Evolutionary conservation across 2,797 vertebrate species (phyloP).

Genomic region (Sebastes jordani): DNA sequence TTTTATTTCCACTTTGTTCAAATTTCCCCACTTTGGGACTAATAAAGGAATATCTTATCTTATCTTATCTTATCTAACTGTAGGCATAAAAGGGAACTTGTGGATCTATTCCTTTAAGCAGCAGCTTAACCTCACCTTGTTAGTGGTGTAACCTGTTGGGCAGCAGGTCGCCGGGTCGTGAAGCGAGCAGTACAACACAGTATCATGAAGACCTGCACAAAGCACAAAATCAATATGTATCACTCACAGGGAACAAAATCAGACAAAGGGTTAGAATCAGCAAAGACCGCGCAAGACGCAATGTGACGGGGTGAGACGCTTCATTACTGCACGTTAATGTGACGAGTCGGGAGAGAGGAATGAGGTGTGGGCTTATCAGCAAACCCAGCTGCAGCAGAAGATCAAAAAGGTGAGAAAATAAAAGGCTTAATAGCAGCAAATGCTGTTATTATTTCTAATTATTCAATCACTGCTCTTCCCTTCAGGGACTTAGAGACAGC

Average conservation of each 20-base stretch:
- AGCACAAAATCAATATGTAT: background rate
- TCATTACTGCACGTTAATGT: constrained; percentile 34
- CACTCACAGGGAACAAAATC: constrained; percentile 1
- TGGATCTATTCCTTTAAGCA: background rate
- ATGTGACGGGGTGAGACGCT: background rate
- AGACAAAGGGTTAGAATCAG: background rate
- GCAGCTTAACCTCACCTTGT: constrained; percentile 86
- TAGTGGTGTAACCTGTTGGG: constrained; percentile 90
- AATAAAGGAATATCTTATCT: too few relatives aligned
- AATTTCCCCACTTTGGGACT: too few relatives aligned
- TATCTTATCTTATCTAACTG: background rate
- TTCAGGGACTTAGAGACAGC: constrained; percentile 40
- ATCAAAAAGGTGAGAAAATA: constrained; percentile 53
- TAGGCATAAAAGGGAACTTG: background rate
- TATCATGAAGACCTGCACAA: constrained; percentile 88
- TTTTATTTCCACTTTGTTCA: too few relatives aligned
- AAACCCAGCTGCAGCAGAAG: constrained; percentile 45
- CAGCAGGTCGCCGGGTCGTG: constrained; percentile 84
- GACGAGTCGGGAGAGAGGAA: background rate
- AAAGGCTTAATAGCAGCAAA: constrained; percentile 33
- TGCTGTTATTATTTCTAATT: constrained; percentile 49
- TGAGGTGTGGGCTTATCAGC: constrained; percentile 48
- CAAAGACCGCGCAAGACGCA: background rate
- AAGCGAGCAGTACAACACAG: constrained; percentile 89
- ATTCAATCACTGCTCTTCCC: constrained; percentile 44